phyloP scores from a whole-genome alignment of 2,888 invertebrate species.

The Ceraclea dissimilis region DNA sequence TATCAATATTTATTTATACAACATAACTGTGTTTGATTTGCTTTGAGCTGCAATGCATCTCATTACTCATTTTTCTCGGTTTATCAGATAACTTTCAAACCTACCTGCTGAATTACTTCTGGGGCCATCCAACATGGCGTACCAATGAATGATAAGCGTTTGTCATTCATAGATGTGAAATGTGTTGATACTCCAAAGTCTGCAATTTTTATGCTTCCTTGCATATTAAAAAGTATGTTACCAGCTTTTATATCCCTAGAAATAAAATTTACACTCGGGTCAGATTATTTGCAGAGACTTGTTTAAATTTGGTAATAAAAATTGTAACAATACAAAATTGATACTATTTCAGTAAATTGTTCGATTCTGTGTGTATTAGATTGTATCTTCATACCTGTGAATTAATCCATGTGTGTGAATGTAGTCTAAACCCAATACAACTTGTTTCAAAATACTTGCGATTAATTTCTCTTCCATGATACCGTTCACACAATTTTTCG shows the following conservation, averaged over 20 bases:
- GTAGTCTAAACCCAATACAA: slow-evolving; percentile 94
- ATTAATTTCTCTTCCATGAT: slow-evolving; percentile 97
- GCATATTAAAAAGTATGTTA: slow-evolving; percentile 93
- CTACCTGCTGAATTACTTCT: slow-evolving; percentile 95
- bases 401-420: slow-evolving; percentile 99
- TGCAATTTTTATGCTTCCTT: slow-evolving; percentile 95
- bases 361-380: too few relatives aligned
- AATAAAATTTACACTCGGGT: too few relatives aligned
- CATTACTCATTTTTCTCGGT: too few relatives aligned
- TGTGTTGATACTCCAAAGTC: slow-evolving; percentile 99
- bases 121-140: slow-evolving; percentile 99
- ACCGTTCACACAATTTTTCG: slow-evolving; percentile 86
- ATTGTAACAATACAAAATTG: too few relatives aligned
- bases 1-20: too few relatives aligned
- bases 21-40: not conserved
- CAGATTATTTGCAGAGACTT: too few relatives aligned
- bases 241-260: slow-evolving; percentile 86
- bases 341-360: too few relatives aligned
- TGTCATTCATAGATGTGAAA: slow-evolving; percentile 77
- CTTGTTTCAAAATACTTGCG: slow-evolving; percentile 92
- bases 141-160: slow-evolving; percentile 96
- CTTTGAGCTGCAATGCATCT: too few relatives aligned
- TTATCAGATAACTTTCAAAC: too few relatives aligned
- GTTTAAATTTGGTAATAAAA: too few relatives aligned
- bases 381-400: slow-evolving; percentile 88